Conservation (phyloP, 2,888 invertebrate genomes). For the Odontomyia ornata region DNA sequence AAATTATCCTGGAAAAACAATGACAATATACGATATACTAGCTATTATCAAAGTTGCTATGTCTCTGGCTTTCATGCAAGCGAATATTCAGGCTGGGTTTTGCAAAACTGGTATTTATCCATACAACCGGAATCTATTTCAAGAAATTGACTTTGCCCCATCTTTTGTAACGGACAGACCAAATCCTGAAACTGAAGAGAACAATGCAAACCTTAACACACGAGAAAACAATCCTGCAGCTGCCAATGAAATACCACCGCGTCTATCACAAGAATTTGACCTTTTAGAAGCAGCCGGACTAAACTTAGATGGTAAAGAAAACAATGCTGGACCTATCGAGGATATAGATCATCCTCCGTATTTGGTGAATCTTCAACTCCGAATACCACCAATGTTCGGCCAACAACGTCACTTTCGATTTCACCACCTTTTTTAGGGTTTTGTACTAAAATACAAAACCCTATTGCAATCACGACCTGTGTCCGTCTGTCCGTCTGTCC, state of each 20-base stretch:
- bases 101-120: conserved; percentile 30
- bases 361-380: background rate
- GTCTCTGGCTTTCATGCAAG: conserved; percentile 36
- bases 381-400: background rate
- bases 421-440: too few relatives aligned
- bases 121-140: background rate
- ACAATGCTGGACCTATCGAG: background rate
- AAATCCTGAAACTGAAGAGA: conserved; percentile 4
- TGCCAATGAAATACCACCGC: too few relatives aligned
- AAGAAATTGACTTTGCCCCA: conserved; percentile 13
- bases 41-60: conserved; percentile 44
- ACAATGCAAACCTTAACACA: background rate
- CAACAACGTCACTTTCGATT: background rate
- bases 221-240: too few relatives aligned
- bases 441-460: too few relatives aligned
- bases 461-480: too few relatives aligned
- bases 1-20: conserved; percentile 54
- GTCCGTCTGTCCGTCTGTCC: too few relatives aligned
- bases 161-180: conserved; percentile 24
- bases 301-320: background rate
- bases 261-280: too few relatives aligned
- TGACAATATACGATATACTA: conserved; percentile 57
- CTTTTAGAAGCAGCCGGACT: too few relatives aligned
- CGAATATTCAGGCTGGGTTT: conserved; percentile 42
- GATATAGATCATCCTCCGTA: background rate